Conservation (phyloP, 2,797 vertebrate genomes). For the Mus spretus region DNA sequence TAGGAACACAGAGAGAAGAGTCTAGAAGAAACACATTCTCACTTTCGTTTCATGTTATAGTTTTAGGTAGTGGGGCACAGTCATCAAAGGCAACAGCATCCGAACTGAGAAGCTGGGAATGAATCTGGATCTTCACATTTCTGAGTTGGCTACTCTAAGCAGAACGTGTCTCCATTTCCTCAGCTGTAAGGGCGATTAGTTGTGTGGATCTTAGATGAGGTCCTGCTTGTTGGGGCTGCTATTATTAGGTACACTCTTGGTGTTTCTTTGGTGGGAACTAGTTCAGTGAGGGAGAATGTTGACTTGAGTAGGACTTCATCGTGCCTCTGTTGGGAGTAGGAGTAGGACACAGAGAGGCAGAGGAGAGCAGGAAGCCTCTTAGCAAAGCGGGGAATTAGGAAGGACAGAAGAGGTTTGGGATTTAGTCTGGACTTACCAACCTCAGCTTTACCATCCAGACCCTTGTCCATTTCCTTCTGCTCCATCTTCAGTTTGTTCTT, state of each 20-base stretch:
- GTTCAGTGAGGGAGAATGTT: background rate
- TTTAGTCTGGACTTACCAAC: background rate
- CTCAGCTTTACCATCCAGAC: background rate
- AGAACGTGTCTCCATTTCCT: background rate
- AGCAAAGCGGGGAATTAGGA: background rate
- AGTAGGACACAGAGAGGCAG: background rate
- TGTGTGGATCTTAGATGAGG: background rate
- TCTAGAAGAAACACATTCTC: slow-evolving; percentile 11
- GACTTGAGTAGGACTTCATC: background rate
- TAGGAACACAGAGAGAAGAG: background rate
- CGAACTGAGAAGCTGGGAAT: background rate
- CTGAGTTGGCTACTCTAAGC: background rate
- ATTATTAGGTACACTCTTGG: background rate
- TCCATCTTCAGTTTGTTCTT: background rate
- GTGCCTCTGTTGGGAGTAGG: background rate
- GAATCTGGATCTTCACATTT: background rate
- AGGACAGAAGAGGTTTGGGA: background rate
- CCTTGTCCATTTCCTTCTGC: background rate
- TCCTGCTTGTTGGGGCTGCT: background rate
- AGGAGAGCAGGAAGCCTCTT: background rate
- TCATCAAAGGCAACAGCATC: background rate
- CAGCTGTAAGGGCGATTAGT: background rate
- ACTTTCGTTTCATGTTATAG: background rate
- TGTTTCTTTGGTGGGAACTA: slow-evolving; percentile 1
- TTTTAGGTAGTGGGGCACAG: background rate